These are phyloP conservation scores for Pocillopora damicornis DNA, from an alignment of 64 coral and sea anemone genomes.

Conservation along the genomic window DNA sequence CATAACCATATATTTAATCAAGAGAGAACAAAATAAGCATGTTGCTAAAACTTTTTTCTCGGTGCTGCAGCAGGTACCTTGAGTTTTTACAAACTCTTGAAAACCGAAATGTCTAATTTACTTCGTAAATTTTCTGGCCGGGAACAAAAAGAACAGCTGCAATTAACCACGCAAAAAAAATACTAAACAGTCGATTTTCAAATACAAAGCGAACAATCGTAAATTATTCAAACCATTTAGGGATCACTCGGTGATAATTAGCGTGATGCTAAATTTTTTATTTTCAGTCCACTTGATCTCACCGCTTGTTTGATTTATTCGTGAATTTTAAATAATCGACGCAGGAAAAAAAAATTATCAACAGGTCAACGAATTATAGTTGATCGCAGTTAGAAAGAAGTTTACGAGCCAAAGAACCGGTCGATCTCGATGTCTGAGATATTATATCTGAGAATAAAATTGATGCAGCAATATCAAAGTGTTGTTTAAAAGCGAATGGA, in stretches of 20 bases:
- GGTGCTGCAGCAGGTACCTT: too few relatives aligned
- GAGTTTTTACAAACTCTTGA: too few relatives aligned
- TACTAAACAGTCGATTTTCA: background rate
- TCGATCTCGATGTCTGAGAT: background rate
- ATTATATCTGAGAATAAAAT: background rate
- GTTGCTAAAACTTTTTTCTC: too few relatives aligned
- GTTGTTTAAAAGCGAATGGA: background rate
- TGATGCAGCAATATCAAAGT: background rate
- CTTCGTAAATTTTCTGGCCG: too few relatives aligned
- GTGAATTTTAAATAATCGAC: background rate
- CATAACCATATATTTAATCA: too few relatives aligned
- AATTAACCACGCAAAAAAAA: background rate
- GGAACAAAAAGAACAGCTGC: too few relatives aligned
- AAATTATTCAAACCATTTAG: slow-evolving; percentile 23
- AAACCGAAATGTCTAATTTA: too few relatives aligned
- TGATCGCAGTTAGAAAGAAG: background rate
- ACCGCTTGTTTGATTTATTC: background rate
- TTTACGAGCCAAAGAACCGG: too few relatives aligned
- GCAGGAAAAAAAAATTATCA: background rate
- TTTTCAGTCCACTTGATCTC: background rate
- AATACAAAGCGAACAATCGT: background rate
- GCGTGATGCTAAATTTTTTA: background rate
- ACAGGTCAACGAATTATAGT: background rate
- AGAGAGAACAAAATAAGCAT: too few relatives aligned
- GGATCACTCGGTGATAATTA: background rate